Base-by-base conservation (phyloP, 2,888 invertebrate genomes). In the Microctonus brassicae region DNA sequence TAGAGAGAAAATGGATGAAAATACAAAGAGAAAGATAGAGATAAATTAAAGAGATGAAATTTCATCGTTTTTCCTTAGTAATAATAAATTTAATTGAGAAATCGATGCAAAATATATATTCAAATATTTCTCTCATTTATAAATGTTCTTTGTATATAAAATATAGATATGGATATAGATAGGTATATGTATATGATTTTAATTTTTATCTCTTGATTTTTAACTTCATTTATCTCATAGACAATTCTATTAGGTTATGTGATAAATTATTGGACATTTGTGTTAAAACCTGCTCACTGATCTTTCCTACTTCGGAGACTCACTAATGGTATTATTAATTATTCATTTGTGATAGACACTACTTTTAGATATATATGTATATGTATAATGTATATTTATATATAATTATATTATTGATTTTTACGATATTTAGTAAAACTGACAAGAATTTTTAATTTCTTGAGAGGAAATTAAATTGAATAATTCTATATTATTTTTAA, bases 321-420 rank as follows among this genome's bases (percentile, higher is more conserved):
- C 64, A 70, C 73, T 77, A 76, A 77, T 76, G 67, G 64, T 29
- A 47, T 33, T 58, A 72, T 74, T 64, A 63, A 52, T 69, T 75
- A 77, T 75, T 73, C 57, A 75, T 64, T 33, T 52, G 63, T 29
- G 36, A 70, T 67, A 72, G 69, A 76, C 67, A 60, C 67, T 71
- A 70, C 69, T 72, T 77, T 74, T 73, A 73, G 74, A 42, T 68
- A 11, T 24, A 20, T 17, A 10, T 52, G 22, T 39, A 60, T 33
- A 20, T n/a, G 42, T 36, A n/a, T n/a, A n/a, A n/a, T n/a, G n/a
- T n/a, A n/a, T n/a, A n/a, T n/a, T n/a, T n/a, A n/a, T n/a, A 33
- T 26, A 17, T 33, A 26, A 7, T 58, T 10, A 58, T 20, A 29
- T 4, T 63, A 22, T 13, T 63, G 29, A 9, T 26, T 39, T 63